These are phyloP conservation scores for Omphaloscelis lunosa DNA, from an alignment of 2,888 invertebrate species.

Conservation along the genomic window DNA sequence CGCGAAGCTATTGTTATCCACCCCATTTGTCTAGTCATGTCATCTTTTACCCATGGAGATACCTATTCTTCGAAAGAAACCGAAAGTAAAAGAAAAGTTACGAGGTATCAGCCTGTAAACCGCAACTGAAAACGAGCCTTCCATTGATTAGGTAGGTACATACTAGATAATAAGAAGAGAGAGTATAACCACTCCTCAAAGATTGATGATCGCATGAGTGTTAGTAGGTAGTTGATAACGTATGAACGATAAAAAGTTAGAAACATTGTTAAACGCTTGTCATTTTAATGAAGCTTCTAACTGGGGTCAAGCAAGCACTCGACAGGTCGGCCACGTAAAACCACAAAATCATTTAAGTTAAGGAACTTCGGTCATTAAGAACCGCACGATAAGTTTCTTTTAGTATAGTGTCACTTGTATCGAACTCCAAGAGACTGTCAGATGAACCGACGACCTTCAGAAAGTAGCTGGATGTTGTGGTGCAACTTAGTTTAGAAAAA, in stretches of 20 bases:
- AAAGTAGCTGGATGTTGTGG: conserved; percentile 15
- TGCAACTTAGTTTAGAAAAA: neutral
- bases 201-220: neutral
- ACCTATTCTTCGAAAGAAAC: conserved; percentile 1
- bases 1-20: no score
- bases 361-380: conserved; percentile 37
- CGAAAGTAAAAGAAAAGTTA: conserved; percentile 5
- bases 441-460: conserved; percentile 1
- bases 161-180: neutral
- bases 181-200: neutral
- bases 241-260: neutral
- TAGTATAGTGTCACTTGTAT: conserved; percentile 11
- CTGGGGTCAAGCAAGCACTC: conserved; percentile 26
- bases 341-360: conserved; percentile 47
- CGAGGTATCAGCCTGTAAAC: neutral
- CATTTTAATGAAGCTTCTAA: neutral
- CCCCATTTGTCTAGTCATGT: no score
- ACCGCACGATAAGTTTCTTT: conserved; percentile 47
- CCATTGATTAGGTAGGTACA: neutral
- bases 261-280: conserved; percentile 4
- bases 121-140: conserved; percentile 3
- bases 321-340: conserved; percentile 10
- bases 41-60: no score
- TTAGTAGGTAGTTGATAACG: neutral
- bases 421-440: neutral